phyloP scores from a whole-genome alignment of 2,113 vertebrate genomes.

The Eublepharis macularius region DNA sequence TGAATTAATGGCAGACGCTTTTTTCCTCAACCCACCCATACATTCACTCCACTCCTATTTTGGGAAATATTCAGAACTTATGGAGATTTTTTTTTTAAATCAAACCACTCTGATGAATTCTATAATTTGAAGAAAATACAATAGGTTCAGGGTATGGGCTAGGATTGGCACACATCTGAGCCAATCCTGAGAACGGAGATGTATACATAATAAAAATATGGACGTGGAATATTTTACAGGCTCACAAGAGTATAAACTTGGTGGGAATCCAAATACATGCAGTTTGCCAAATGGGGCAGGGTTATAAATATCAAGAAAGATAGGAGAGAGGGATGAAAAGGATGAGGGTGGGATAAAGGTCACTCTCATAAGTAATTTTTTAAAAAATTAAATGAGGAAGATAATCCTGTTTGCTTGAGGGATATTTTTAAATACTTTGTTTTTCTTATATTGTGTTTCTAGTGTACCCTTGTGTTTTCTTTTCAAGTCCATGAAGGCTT shows the following conservation, averaged over 20 bases:
- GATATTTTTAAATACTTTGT: background rate
- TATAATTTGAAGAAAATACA: background rate
- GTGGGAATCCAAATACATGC: background rate
- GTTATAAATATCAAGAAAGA: background rate
- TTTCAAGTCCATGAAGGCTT: background rate
- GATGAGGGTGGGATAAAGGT: background rate
- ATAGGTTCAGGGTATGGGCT: background rate
- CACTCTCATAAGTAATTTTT: background rate
- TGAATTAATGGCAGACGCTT: background rate
- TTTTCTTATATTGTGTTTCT: background rate
- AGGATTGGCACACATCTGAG: too few species aligned
- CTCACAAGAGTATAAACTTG: background rate
- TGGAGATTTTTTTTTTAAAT: background rate
- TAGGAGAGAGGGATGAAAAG: background rate
- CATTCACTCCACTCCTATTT: background rate
- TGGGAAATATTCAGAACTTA: background rate
- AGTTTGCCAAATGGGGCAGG: background rate
- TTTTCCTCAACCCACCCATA: background rate
- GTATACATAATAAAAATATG: background rate
- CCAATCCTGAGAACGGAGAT: background rate
- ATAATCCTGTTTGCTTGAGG: background rate
- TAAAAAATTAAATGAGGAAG: background rate
- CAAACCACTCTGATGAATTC: background rate
- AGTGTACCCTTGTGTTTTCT: background rate
- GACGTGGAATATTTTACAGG: background rate